phyloP scores from a whole-genome alignment of 2,888 invertebrate species.

The Mimas tiliae region DNA sequence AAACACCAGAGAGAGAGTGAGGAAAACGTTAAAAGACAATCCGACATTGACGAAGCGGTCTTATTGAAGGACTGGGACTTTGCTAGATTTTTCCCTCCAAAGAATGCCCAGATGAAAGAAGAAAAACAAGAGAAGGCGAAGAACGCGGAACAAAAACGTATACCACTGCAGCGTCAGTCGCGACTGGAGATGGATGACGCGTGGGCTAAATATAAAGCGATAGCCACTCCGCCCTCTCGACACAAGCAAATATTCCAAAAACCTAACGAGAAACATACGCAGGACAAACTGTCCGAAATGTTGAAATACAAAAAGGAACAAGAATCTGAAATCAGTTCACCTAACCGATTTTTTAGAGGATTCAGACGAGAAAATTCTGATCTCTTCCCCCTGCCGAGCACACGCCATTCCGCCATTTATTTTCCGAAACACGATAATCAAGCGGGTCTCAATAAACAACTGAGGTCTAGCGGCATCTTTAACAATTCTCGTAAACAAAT shows the following conservation, averaged over 20 bases:
- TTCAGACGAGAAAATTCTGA: conserved; percentile 94
- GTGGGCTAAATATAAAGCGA: conserved; percentile 73
- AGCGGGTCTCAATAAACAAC: conserved; percentile 75
- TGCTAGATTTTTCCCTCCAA: conserved; percentile 91
- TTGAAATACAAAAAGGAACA: conserved; percentile 87
- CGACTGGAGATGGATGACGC: conserved; percentile 79
- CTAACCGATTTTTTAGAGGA: conserved; percentile 89
- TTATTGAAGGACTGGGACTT: conserved; percentile 95
- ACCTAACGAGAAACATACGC: conserved; percentile 67
- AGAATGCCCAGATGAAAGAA: conserved; percentile 62
- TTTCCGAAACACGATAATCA: conserved; percentile 84
- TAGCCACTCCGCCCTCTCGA: conserved; percentile 72
- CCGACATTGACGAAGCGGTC: conserved; percentile 90
- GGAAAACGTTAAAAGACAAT: conserved; percentile 72
- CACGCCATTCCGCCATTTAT: conserved; percentile 89
- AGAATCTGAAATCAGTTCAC: conserved; percentile 89
- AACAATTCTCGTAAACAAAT: conserved; percentile 87
- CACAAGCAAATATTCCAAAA: conserved; percentile 72
- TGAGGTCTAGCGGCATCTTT: conserved; percentile 88
- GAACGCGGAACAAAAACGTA: conserved; percentile 69
- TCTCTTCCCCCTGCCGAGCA: conserved; percentile 90
- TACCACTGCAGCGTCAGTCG: conserved; percentile 74
- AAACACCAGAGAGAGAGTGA: conserved; percentile 75
- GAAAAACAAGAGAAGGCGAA: conserved; percentile 69
- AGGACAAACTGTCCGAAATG: conserved; percentile 78